A percentile compares a stretch with the other conserved stretches of the same genome.
Evolutionary conservation across 2,797 vertebrate species (phyloP).

Genomic region (Pristis pectinata): DNA sequence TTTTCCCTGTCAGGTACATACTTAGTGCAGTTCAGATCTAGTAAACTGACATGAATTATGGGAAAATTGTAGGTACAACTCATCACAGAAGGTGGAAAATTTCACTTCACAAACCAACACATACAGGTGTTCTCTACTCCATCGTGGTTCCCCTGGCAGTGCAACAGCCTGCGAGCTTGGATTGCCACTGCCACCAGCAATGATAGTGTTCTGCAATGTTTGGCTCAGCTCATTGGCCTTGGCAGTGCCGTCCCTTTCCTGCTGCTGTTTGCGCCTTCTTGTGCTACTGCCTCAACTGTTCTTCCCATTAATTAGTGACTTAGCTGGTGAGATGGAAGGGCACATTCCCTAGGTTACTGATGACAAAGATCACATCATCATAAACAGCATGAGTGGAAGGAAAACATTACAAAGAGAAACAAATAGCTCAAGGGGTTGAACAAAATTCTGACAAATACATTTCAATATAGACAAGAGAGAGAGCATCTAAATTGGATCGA

Average conservation of each 20-base stretch:
- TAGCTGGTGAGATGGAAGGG: no score
- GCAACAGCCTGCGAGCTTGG: constrained; percentile 38
- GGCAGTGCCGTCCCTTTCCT: constrained; percentile 56
- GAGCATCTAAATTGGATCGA: no score
- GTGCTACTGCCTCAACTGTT: no score
- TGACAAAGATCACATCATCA: no score
- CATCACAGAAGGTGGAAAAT: background rate
- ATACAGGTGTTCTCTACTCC: constrained; percentile 55
- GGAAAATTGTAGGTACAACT: background rate
- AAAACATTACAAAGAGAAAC: no score
- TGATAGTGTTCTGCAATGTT: constrained; percentile 58
- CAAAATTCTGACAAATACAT: no score
- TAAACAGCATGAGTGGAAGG: no score
- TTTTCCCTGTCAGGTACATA: background rate
- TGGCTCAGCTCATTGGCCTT: constrained; percentile 54
- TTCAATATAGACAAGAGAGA: no score
- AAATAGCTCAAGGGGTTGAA: no score
- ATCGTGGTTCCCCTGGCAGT: constrained; percentile 43
- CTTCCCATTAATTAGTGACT: no score
- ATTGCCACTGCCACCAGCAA: constrained; percentile 42
- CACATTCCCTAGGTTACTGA: no score
- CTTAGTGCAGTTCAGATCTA: background rate
- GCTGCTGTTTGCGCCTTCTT: constrained; percentile 72
- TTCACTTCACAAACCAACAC: background rate
- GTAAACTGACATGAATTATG: background rate